Evolutionary conservation across 2,888 invertebrate genomes (phyloP).

Genomic region (Synanthedon myopaeformis): DNA sequence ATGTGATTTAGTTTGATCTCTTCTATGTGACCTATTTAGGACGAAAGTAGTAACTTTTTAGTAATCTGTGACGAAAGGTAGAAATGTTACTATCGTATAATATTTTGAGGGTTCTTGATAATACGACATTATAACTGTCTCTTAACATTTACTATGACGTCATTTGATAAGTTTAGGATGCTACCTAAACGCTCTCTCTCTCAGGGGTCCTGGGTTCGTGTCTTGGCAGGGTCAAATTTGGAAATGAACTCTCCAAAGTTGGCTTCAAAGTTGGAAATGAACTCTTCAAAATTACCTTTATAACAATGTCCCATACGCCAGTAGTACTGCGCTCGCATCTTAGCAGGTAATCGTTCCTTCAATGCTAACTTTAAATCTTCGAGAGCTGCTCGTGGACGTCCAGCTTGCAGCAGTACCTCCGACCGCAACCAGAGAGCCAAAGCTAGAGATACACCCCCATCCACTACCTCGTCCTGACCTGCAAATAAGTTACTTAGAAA

Average conservation of each 20-base stretch:
- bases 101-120: too few species aligned
- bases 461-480: constrained; percentile 63
- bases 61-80: too few species aligned
- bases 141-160: too few species aligned
- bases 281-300: constrained; percentile 38
- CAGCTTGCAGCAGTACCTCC: constrained; percentile 69
- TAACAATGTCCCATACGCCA: constrained; percentile 79
- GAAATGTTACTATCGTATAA: too few species aligned
- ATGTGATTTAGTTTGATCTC: too few species aligned
- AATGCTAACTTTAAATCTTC: constrained; percentile 76
- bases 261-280: neutral
- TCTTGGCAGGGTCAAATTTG: too few species aligned
- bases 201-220: too few species aligned
- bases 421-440: constrained; percentile 77
- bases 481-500: neutral
- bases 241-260: neutral
- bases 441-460: constrained; percentile 74
- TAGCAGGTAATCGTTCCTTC: constrained; percentile 72
- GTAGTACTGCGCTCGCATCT: constrained; percentile 75
- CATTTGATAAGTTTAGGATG: too few species aligned
- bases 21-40: too few species aligned
- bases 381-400: constrained; percentile 72
- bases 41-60: too few species aligned
- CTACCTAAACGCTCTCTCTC: too few species aligned
- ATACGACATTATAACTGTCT: too few species aligned